Evolutionary conservation across 2,113 vertebrate species (phyloP), one percentile per base, ranked within the genome.

Genomic region (Eurypyga helias): DNA sequence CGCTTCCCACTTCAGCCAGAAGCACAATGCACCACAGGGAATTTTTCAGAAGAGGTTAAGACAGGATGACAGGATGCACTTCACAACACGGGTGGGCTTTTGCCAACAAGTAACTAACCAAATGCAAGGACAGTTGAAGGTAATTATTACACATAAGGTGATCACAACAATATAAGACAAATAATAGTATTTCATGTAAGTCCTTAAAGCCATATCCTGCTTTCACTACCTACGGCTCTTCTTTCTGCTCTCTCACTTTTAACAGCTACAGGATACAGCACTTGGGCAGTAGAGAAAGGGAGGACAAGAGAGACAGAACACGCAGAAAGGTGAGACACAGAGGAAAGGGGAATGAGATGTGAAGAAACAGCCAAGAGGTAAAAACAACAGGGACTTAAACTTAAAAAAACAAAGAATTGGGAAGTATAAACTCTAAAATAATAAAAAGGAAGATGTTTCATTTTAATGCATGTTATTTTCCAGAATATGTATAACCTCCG

Each of bases 391-490:
- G 29, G 55, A 93, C 28, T 69, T 55, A 83, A 66, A 91, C 43
- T 12, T 17, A 51, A 70, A 67, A 82, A 67, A 36, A 62, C 13
- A 48, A 14, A 2, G 6, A 64, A 38, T 7, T 57, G 9, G 16
- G 65, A 84, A 62, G 23, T n/a, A 75, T 49, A 70, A 90, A 64
- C 10, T 55, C 57, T 86, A 73, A 82, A 81, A 54, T 34, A 62
- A 58, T 9, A 75, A 87, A 67, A 83, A 41, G 10, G 71, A 80
- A 90, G 6, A 21, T 11, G 24, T 28, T 76, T 77, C 9, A 49
- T 91, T 75, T 58, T 34, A 76, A 90, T 2, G 82, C 90, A 92
- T 71, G 83, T 94, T 83, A 95, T 90, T 90, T 96, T 85, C 69
- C 83, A 97, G 80, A 94, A 83, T 45, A 78, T 49, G 54, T 34